Percentiles rank a stretch among this genome's conserved stretches.
Evolutionary conservation across 2,888 invertebrate species (phyloP).

Genomic region (Epirrhoe tristata): DNA sequence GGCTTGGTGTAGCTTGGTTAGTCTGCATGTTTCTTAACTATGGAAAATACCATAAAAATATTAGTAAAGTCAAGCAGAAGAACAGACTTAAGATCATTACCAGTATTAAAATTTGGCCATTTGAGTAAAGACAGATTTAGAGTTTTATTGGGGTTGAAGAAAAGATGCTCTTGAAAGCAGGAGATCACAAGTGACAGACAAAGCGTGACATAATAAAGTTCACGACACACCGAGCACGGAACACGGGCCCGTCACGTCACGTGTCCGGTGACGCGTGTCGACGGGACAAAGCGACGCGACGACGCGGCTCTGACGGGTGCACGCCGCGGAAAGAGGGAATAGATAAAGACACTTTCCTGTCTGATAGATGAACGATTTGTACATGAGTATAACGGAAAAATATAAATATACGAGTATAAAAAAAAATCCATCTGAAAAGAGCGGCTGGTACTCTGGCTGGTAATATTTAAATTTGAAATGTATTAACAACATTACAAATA

Average conservation of each 20-base stretch:
- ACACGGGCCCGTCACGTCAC: slow-evolving; percentile 35
- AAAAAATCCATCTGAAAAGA: too few relatives aligned
- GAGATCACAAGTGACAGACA: slow-evolving; percentile 28
- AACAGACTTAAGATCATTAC: too few relatives aligned
- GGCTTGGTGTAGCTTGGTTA: too few relatives aligned
- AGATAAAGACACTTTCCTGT: slow-evolving; percentile 38
- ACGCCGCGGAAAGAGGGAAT: slow-evolving; percentile 38
- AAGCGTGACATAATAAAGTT: slow-evolving; percentile 43
- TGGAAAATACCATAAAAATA: too few relatives aligned
- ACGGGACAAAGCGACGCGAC: slow-evolving; percentile 35
- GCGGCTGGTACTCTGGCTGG: too few relatives aligned
- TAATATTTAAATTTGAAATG: too few relatives aligned
- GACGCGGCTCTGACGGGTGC: slow-evolving; percentile 41
- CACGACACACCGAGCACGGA: slow-evolving; percentile 42
- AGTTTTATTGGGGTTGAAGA: background rate
- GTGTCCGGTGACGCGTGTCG: slow-evolving; percentile 23
- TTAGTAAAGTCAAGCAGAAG: too few relatives aligned
- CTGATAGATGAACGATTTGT: slow-evolving; percentile 39
- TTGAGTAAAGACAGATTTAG: too few relatives aligned
- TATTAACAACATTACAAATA: too few relatives aligned
- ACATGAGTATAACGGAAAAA: background rate
- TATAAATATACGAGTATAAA: too few relatives aligned
- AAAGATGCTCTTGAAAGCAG: background rate
- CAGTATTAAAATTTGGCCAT: too few relatives aligned
- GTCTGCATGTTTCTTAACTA: too few relatives aligned